A percentile compares a stretch with the other conserved stretches of the same genome.
phyloP scores from a whole-genome alignment of 2,797 vertebrate genomes.

The Chanos chanos region DNA sequence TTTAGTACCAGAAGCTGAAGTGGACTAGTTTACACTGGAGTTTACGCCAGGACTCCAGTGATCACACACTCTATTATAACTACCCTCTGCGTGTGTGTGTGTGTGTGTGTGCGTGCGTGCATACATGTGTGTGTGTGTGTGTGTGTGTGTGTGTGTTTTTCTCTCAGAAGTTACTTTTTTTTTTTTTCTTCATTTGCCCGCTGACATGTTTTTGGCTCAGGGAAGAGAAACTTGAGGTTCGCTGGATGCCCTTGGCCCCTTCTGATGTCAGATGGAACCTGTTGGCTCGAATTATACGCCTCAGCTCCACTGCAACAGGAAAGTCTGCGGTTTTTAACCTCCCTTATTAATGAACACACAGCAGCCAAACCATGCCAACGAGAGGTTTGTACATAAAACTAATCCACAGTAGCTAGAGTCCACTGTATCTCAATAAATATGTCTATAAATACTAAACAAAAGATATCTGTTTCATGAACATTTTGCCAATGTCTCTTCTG shows the following conservation, averaged over 20 bases:
- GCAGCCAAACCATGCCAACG: no score
- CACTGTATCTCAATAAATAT: neutral
- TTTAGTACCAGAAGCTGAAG: no score
- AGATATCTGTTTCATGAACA: no score
- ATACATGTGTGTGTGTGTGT: no score
- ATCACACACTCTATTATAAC: neutral
- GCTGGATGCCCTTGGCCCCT: conserved; percentile 34
- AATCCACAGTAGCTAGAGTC: neutral
- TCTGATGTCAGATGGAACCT: conserved; percentile 36
- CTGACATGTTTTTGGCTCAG: conserved; percentile 22
- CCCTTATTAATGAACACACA: conserved; percentile 23
- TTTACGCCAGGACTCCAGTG: no score
- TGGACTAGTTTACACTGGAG: no score
- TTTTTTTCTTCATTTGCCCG: neutral
- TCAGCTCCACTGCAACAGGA: conserved; percentile 31
- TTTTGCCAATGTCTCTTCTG: neutral
- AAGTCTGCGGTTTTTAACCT: conserved; percentile 31
- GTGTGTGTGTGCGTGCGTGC: no score
- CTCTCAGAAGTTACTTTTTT: neutral
- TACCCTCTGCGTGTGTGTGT: no score
- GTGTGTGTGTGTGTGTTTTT: no score
- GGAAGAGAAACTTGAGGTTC: no score
- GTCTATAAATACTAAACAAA: neutral
- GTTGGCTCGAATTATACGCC: conserved; percentile 43
- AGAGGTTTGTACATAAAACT: neutral